These are phyloP conservation scores for Drosophila subpulchrella DNA, from an alignment of 1,140 invertebrate genomes.

Conservation along the genomic window DNA sequence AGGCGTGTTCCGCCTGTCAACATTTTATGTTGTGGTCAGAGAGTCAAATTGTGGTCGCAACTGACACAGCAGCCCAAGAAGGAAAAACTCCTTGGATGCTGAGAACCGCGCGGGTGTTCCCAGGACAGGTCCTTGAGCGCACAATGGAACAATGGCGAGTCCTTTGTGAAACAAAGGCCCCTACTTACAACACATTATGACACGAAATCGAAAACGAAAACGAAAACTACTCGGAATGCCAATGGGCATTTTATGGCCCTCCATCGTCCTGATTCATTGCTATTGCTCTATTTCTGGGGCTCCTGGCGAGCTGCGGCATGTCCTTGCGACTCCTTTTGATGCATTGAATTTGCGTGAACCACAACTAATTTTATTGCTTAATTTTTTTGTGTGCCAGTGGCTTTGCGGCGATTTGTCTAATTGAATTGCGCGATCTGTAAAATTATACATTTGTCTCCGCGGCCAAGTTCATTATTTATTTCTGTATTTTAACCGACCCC, in stretches of 20 bases:
- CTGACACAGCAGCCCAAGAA: slow-evolving; percentile 48
- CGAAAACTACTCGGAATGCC: slow-evolving; percentile 42
- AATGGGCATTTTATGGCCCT: slow-evolving; percentile 60
- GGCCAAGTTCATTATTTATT: slow-evolving; percentile 74
- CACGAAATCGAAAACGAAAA: slow-evolving; percentile 59
- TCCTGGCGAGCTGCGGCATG: slow-evolving; percentile 39
- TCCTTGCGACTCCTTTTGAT: slow-evolving; percentile 67
- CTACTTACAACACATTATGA: slow-evolving; percentile 83
- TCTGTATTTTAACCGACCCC: background rate
- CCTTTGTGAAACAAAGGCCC: slow-evolving; percentile 70
- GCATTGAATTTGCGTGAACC: slow-evolving; percentile 80
- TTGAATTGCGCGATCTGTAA: slow-evolving; percentile 73
- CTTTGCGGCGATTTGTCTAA: slow-evolving; percentile 55
- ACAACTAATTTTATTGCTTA: slow-evolving; percentile 84
- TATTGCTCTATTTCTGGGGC: slow-evolving; percentile 76
- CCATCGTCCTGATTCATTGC: slow-evolving; percentile 71
- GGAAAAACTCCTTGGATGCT: slow-evolving; percentile 33
- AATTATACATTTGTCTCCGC: slow-evolving; percentile 73
- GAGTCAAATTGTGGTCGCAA: slow-evolving; percentile 72
- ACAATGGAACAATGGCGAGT: slow-evolving; percentile 65
- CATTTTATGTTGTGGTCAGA: slow-evolving; percentile 83
- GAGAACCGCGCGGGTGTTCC: slow-evolving; percentile 74
- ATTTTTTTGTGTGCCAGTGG: slow-evolving; percentile 68
- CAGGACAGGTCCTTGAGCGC: slow-evolving; percentile 66
- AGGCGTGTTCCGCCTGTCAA: slow-evolving; percentile 82